phyloP scores from a whole-genome alignment of 2,888 invertebrate species.

The Bellardia bayeri region DNA sequence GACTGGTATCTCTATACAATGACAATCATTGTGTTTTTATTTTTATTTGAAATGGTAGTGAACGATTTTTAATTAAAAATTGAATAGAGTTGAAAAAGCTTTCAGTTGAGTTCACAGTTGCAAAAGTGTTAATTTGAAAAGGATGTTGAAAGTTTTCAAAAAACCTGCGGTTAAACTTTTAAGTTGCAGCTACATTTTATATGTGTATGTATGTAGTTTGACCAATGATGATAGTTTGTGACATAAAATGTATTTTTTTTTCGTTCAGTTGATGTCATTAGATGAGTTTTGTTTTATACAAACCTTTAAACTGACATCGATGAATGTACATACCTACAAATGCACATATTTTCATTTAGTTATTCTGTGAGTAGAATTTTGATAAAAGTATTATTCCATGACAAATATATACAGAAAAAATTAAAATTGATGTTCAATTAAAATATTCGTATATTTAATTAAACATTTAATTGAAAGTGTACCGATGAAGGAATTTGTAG shows the following conservation, averaged over 20 bases:
- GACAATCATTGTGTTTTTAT: background rate
- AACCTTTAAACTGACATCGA: too few species aligned
- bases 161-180: background rate
- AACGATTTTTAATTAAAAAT: slow-evolving; percentile 25
- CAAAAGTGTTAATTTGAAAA: background rate
- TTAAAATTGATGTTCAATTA: too few species aligned
- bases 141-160: background rate
- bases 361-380: too few species aligned
- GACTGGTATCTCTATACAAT: background rate
- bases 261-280: background rate
- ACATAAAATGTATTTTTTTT: background rate
- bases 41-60: background rate
- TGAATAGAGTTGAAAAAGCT: background rate
- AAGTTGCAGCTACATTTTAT: background rate
- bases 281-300: background rate
- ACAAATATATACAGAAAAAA: too few species aligned
- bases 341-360: too few species aligned
- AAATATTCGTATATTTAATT: too few species aligned
- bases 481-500: too few species aligned
- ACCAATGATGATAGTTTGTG: background rate
- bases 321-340: too few species aligned
- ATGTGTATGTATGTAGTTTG: background rate
- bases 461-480: too few species aligned
- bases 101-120: background rate
- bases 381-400: too few species aligned